Conservation (phyloP, 2,888 invertebrate genomes). For the Pyrgus malvae region DNA sequence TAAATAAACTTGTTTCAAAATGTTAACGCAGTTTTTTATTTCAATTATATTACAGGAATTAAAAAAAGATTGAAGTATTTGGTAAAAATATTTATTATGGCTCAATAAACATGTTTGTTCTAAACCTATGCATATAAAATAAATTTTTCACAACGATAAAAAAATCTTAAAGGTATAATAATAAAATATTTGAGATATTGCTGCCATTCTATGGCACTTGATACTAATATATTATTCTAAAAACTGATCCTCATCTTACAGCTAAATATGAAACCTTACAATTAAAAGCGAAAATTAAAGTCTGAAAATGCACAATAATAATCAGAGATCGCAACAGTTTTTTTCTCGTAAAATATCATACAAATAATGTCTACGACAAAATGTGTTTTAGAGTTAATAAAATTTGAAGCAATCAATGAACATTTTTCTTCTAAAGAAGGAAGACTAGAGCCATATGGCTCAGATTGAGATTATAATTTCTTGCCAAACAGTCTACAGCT, state of each 20-base stretch:
- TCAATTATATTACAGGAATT: not conserved
- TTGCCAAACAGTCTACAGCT: no score
- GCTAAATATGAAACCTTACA: not conserved
- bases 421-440: no score
- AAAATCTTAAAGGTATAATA: not conserved
- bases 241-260: not conserved
- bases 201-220: slow-evolving; percentile 31
- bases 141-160: not conserved
- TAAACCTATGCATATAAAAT: not conserved
- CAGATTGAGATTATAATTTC: no score
- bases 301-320: no score
- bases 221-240: not conserved
- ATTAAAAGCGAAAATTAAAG: not conserved
- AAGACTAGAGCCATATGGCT: no score
- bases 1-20: slow-evolving; percentile 54
- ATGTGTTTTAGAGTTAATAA: no score
- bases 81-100: not conserved
- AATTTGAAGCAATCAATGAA: no score
- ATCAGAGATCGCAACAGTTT: no score
- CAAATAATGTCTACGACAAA: no score
- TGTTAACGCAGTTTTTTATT: slow-evolving; percentile 7
- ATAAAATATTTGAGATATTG: slow-evolving; percentile 24
- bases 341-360: no score
- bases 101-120: not conserved
- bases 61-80: not conserved